These are phyloP conservation scores for Drosophila kepulauana DNA, from an alignment of 1,140 invertebrate species.

Conservation along the genomic window DNA sequence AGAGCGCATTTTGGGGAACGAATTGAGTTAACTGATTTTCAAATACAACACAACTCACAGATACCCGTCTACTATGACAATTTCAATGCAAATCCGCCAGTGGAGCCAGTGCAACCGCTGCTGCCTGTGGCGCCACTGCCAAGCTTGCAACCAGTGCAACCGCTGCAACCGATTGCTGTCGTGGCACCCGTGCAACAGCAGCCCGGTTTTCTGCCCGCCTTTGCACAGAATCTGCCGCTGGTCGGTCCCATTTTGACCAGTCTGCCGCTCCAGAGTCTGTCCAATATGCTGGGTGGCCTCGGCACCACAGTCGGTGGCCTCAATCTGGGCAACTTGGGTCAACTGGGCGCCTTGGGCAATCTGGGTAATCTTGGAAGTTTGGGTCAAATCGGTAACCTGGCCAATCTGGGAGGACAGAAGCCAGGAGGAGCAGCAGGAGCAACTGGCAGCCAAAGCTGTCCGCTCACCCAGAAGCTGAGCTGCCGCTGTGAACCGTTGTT, in stretches of 20 bases:
- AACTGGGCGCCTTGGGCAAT: conserved; percentile 34
- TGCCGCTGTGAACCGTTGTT: conserved; percentile 74
- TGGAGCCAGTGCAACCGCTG: conserved; percentile 20
- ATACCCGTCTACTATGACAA: conserved; percentile 66
- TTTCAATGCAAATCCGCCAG: conserved; percentile 26
- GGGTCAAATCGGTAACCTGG: conserved; percentile 23
- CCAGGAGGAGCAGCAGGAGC: conserved; percentile 3
- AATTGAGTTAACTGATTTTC: neutral
- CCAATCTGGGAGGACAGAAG: conserved; percentile 10
- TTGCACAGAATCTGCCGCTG: conserved; percentile 66
- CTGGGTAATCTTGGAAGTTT: conserved; percentile 15
- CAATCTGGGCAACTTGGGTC: conserved; percentile 61
- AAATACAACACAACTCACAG: neutral
- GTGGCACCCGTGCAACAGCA: conserved; percentile 57
- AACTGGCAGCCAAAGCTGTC: conserved; percentile 34
- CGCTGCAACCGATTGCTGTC: conserved; percentile 52
- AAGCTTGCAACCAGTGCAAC: conserved; percentile 16
- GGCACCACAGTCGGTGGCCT: conserved; percentile 42
- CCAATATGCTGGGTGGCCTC: conserved; percentile 55
- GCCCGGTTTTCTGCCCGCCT: conserved; percentile 53
- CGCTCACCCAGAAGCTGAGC: conserved; percentile 60
- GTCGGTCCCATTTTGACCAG: conserved; percentile 63
- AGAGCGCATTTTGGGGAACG: neutral
- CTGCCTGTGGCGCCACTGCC: conserved; percentile 28
- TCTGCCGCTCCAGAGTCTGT: conserved; percentile 46